Conservation (phyloP, 2,888 invertebrate genomes). For the Corythucha ciliata region DNA sequence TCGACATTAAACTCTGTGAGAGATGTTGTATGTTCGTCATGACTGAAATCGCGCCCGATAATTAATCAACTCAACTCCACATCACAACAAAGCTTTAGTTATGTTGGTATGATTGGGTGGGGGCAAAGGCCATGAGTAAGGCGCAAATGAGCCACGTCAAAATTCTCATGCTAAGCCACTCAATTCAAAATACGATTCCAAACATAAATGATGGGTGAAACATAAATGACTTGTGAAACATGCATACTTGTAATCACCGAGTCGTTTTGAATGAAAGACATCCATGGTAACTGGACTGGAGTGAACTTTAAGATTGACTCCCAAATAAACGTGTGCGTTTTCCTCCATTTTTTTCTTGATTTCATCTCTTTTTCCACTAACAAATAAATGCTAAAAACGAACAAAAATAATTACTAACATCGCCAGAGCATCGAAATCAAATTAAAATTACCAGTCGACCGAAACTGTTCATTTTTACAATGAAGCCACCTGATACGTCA, state of each 20-base stretch:
- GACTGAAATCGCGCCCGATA: conserved; percentile 49
- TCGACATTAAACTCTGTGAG: conserved; percentile 93
- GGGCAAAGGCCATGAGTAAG: neutral
- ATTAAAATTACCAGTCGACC: conserved; percentile 56
- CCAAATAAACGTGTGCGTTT: conserved; percentile 64
- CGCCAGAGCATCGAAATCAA: neutral
- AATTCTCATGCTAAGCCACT: neutral
- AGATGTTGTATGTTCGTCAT: conserved; percentile 92
- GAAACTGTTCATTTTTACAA: conserved; percentile 83
- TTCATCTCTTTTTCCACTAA: conserved; percentile 72
- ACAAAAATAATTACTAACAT: neutral
- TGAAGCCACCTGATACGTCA: conserved; percentile 87
- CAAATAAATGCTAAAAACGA: conserved; percentile 66
- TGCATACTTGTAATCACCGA: conserved; percentile 79
- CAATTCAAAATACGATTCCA: neutral
- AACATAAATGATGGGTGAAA: too few species aligned
- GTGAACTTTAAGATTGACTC: conserved; percentile 75
- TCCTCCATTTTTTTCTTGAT: conserved; percentile 81
- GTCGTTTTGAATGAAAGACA: conserved; percentile 75
- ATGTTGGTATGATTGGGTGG: neutral
- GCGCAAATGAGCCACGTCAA: neutral
- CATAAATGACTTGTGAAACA: neutral
- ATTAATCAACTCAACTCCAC: neutral
- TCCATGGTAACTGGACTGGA: conserved; percentile 74
- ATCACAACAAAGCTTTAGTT: too few species aligned